These are phyloP conservation scores for Caradrina kadenii DNA, from an alignment of 2,888 invertebrate genomes.

Conservation along the genomic window DNA sequence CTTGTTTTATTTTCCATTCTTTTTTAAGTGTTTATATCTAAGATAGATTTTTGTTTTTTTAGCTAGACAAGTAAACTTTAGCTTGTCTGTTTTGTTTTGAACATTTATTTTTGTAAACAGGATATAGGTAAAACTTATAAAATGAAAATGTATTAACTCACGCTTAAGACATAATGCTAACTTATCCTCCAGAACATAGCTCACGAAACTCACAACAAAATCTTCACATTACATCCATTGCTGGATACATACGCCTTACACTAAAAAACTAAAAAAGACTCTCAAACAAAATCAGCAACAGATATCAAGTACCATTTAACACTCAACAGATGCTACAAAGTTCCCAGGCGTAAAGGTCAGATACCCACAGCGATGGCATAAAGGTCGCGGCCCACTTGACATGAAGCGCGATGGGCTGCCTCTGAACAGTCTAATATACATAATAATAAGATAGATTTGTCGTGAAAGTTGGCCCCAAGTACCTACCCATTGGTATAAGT, in stretches of 20 bases:
- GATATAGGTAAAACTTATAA: not conserved
- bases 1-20: not conserved
- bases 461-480: slow-evolving; percentile 37
- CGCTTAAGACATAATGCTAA: slow-evolving; percentile 4
- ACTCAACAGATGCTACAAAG: slow-evolving; percentile 26
- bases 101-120: not conserved
- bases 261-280: too few species aligned
- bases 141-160: slow-evolving; percentile 1
- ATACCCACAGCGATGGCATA: slow-evolving; percentile 60
- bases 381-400: slow-evolving; percentile 59
- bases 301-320: not conserved
- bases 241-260: not conserved
- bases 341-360: slow-evolving; percentile 62
- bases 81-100: too few species aligned
- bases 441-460: slow-evolving; percentile 35
- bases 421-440: slow-evolving; percentile 33
- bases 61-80: too few species aligned
- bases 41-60: too few species aligned
- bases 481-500: not conserved
- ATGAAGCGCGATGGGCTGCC: slow-evolving; percentile 39
- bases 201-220: not conserved
- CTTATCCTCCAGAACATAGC: too few species aligned
- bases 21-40: not conserved
- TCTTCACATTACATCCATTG: not conserved
- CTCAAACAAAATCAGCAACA: slow-evolving; percentile 8